Evolutionary conservation across 2,888 invertebrate genomes (phyloP), one percentile per base, ranked within the genome.

Genomic region (Emmelina monodactyla): DNA sequence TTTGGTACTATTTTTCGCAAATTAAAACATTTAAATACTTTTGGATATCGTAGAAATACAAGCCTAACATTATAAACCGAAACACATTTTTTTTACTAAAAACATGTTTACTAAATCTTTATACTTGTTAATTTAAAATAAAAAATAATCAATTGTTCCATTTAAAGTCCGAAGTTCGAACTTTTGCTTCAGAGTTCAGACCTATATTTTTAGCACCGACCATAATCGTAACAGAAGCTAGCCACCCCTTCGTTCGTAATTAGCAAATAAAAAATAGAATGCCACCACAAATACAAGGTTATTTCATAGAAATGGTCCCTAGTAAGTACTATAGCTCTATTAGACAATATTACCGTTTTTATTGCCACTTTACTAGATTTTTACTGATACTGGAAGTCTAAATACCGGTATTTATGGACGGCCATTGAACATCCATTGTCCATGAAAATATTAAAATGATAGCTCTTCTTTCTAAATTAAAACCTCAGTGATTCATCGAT

Each of bases 231-330:
- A 49, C 43, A 39, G n/a, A 33, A 46, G 42, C 47, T 33, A 44
- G 50, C 55, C 53, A 50, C 53, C 58, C 63, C 46, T 58, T 42
- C 32, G 49, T 51, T 53, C 35, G 49, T 64, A 70, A 73, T 72
- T 66, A 65, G 58, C 44, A 47, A 49, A 55, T 69, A 66, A 70
- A 70, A 69, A 71, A 70, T 68, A 54, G 60, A 70, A 53, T 53
- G 54, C 54, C 55, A 50, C 47, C 43, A 42, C 53, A 49, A 56
- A 65, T 65, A 68, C 62, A 57, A 46, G 42, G 45, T 54, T 62
- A 60, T 63, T 63, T 62, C 53, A 51, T 51, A 42, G 48, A 63
- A 70, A 70, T 64, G 57, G 64, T 58, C 45, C 53, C 50, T 46
- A 51, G 47, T 48, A 48, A 49, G 55, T 51, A 54, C 63, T 62